Evolutionary conservation across 1,140 invertebrate genomes (phyloP).

Genomic region (Akabosia matsudoensis): DNA sequence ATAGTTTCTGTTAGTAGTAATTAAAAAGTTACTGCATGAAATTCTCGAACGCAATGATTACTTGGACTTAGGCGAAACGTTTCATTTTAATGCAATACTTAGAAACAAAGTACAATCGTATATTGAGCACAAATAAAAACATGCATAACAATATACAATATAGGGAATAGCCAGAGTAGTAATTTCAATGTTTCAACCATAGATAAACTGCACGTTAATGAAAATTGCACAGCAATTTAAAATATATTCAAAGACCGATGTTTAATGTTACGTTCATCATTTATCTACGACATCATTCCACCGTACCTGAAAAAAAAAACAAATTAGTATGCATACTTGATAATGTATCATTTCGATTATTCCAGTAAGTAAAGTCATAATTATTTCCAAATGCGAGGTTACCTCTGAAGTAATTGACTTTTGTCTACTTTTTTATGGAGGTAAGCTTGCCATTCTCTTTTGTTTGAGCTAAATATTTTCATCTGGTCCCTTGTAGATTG

Average conservation of each 20-base stretch:
- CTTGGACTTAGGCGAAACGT: no score
- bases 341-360: not conserved
- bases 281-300: not conserved
- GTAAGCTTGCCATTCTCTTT: not conserved
- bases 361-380: not conserved
- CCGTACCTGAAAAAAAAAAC: not conserved
- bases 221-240: not conserved
- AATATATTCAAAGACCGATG: not conserved
- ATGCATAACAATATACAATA: no score
- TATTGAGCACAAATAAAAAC: no score
- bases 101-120: no score
- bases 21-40: no score
- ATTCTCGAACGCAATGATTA: no score
- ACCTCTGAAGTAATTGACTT: not conserved
- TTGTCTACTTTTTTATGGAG: not conserved
- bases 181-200: not conserved
- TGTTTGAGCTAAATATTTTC: not conserved
- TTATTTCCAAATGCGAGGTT: not conserved
- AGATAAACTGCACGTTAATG: not conserved
- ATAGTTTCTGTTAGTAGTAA: no score
- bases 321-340: not conserved
- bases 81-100: no score
- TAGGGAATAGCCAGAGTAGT: no score
- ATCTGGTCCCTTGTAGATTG: not conserved
- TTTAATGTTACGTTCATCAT: not conserved